phyloP scores from a whole-genome alignment of 2,113 vertebrate species.

The Pelusios castaneus region DNA sequence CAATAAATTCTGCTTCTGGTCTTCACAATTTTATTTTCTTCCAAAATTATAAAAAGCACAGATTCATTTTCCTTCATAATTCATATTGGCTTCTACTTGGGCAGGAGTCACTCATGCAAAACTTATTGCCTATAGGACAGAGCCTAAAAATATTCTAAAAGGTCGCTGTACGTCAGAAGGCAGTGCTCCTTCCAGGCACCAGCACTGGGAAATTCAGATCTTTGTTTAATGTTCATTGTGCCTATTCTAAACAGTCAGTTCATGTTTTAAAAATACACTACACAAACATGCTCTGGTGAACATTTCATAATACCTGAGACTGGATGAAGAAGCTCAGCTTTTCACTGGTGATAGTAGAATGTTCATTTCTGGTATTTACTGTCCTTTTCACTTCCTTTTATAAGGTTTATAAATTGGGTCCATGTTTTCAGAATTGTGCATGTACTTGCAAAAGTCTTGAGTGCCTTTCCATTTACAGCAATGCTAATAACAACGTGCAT shows the following conservation, averaged over 20 bases:
- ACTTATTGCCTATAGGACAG: constrained; percentile 12
- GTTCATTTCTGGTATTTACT: not conserved
- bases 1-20: not conserved
- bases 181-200: constrained; percentile 29
- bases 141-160: constrained; percentile 60
- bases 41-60: not conserved
- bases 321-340: not conserved
- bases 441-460: not conserved
- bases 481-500: not conserved
- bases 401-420: not conserved
- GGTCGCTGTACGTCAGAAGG: constrained; percentile 56
- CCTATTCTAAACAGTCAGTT: constrained; percentile 24
- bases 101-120: constrained; percentile 48
- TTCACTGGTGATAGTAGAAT: not conserved
- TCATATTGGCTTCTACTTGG: constrained; percentile 2
- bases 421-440: not conserved
- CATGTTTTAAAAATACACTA: constrained; percentile 23
- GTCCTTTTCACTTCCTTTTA: not conserved
- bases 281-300: not conserved
- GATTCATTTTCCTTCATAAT: not conserved
- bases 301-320: not conserved
- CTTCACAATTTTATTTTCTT: not conserved
- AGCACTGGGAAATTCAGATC: not conserved
- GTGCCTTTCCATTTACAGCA: accelerated
- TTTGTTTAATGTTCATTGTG: constrained; percentile 62